Evolutionary conservation across 2,113 vertebrate genomes (phyloP).

Genomic region (Heterocephalus glaber): DNA sequence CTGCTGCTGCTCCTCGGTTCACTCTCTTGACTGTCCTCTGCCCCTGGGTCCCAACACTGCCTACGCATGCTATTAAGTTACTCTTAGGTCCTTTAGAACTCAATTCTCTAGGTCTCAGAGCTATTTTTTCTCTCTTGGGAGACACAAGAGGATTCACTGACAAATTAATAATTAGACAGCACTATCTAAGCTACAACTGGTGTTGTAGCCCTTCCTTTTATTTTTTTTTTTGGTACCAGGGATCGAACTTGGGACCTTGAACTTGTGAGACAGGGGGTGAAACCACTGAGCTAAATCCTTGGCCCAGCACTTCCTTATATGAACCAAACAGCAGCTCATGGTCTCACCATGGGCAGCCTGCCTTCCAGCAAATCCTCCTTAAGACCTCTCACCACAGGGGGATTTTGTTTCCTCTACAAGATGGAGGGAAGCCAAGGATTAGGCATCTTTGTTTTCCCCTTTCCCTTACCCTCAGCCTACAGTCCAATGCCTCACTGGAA

Average conservation of each 20-base stretch:
- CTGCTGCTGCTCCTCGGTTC: background rate
- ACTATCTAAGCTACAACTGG: background rate
- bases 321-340: background rate
- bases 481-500: background rate
- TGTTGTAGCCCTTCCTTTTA: background rate
- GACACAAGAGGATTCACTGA: background rate
- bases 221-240: too few species aligned
- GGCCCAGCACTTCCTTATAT: background rate
- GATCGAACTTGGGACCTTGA: too few species aligned
- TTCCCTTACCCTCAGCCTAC: background rate
- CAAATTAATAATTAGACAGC: background rate
- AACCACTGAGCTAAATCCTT: too few species aligned
- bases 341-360: background rate
- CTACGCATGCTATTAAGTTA: background rate
- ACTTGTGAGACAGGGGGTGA: too few species aligned
- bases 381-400: background rate
- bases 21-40: background rate
- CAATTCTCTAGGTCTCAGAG: background rate
- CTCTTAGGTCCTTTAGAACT: conserved; percentile 28
- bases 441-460: background rate
- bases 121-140: background rate
- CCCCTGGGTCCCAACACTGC: background rate
- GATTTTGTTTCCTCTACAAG: background rate
- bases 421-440: background rate
- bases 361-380: background rate